These are phyloP conservation scores for Scolopax mira DNA, from an alignment of 2,113 vertebrate species.

Conservation along the genomic window DNA sequence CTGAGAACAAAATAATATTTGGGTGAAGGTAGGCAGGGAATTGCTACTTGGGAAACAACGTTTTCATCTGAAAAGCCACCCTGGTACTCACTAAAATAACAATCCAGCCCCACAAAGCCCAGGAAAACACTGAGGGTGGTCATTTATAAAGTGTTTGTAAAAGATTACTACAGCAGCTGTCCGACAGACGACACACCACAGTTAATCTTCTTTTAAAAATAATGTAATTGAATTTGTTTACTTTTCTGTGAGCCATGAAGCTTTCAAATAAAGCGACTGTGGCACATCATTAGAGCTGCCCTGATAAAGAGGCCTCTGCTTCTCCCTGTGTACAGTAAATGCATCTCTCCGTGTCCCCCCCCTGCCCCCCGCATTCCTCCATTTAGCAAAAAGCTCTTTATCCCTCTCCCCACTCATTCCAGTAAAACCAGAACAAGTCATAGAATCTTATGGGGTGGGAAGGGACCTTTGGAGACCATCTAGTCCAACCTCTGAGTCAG, in stretches of 20 bases:
- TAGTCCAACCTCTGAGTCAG: too few species aligned
- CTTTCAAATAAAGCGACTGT: slow-evolving; percentile 64
- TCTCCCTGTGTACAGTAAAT: slow-evolving; percentile 25
- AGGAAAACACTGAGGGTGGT: slow-evolving; percentile 47
- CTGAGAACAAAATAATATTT: slow-evolving; percentile 23
- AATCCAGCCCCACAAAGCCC: slow-evolving; percentile 28
- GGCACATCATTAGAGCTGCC: slow-evolving; percentile 41
- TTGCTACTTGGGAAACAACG: neutral
- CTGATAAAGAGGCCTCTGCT: slow-evolving; percentile 56
- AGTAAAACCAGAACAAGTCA: slow-evolving; percentile 20
- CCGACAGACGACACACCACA: slow-evolving; percentile 51
- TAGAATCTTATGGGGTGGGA: too few species aligned
- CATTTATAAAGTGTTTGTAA: slow-evolving; percentile 59
- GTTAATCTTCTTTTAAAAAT: slow-evolving; percentile 67
- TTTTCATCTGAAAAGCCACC: slow-evolving; percentile 34
- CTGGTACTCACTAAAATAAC: slow-evolving; percentile 44
- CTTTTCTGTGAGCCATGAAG: slow-evolving; percentile 49
- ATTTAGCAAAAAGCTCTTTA: slow-evolving; percentile 59
- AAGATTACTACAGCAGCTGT: slow-evolving; percentile 60
- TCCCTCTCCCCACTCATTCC: neutral
- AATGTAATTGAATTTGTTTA: slow-evolving; percentile 67
- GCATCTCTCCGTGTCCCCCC: neutral
- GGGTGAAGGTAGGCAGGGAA: neutral
- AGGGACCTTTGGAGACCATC: too few species aligned
- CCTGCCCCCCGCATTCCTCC: slow-evolving; percentile 1